Base-by-base conservation (phyloP, 2,113 vertebrate species). In the Upupa epops region DNA sequence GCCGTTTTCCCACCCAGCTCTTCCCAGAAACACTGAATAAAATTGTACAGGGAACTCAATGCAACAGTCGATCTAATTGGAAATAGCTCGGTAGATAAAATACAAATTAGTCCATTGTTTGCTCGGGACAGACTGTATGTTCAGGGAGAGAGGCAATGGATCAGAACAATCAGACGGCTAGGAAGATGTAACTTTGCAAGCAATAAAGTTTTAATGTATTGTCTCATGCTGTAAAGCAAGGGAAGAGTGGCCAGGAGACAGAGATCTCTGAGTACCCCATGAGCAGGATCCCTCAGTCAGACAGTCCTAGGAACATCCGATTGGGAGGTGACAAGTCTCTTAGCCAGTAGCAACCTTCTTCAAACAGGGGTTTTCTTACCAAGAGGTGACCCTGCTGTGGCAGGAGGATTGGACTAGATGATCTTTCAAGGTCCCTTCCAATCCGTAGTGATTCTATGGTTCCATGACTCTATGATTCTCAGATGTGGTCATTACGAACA, bases 1-100 rank as follows among this genome's bases (percentile, higher is more conserved):
- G 59, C 32, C 59, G 32, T 92, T 94, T 92, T 96, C 75, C 73
- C 75, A 83, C 29, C 4, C 80, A 78, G 61, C 31, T 86, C 61
- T 91, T 90, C 88, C 84, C 70, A 95, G 88, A 96, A 95, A 72
- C 1, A 2, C 54, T 55, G 51, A 92, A 81, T 78, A 58, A 94
- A 70, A 88, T 61, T 37, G 25, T n/a, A 55, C 31, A 34, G 90
- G 29, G 55, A 61, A 21, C 28, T 60, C 74, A 64, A 54, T 77
- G 22, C 65, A 75, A 71, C 0, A 8, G 32, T 79, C 82, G 78
- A 55, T 55, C 81, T 79, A 81, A 86, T 65, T 74, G 3, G 1
- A 49, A 90, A 52, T 58, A 78, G 66, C 17, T 83, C 46, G 29
- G 28, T 8, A 46, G 61, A 46, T 61, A 64, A 89, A 93, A 73